Evolutionary conservation across 2,113 vertebrate species (phyloP).

Genomic region (Callipepla californica): DNA sequence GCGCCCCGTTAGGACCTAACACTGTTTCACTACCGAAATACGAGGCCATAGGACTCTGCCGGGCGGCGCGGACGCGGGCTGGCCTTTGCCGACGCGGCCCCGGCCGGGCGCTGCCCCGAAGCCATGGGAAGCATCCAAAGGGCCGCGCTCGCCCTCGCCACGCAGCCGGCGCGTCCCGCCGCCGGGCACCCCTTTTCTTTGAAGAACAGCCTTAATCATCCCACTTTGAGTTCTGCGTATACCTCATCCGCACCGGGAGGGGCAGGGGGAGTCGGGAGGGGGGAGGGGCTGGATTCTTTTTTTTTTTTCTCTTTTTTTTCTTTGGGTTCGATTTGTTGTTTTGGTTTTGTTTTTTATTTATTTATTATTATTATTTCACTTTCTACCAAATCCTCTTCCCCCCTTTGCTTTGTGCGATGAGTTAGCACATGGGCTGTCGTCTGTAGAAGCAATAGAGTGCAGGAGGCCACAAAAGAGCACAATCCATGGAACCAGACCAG

Average conservation of each 20-base stretch:
- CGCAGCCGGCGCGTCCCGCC: conserved; percentile 56
- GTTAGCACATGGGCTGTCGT: conserved; percentile 79
- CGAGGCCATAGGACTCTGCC: conserved; percentile 88
- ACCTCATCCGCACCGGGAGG: conserved; percentile 83
- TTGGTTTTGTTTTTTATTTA: not conserved
- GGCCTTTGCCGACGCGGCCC: conserved; percentile 66
- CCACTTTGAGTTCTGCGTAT: conserved; percentile 89
- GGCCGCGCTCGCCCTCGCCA: conserved; percentile 71
- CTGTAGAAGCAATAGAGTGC: conserved; percentile 97
- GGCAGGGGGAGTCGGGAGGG: not conserved
- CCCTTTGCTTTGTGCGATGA: conserved; percentile 81
- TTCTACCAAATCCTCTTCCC: conserved; percentile 76
- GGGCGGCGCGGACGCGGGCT: conserved; percentile 69
- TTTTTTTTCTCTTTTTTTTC: conserved; percentile 52
- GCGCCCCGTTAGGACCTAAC: conserved; percentile 93
- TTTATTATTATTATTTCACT: conserved; percentile 47
- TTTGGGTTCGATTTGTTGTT: conserved; percentile 70
- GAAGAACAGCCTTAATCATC: conserved; percentile 94
- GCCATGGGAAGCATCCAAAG: conserved; percentile 80
- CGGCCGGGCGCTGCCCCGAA: conserved; percentile 83
- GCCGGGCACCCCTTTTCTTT: conserved; percentile 83
- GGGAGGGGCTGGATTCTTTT: not conserved
- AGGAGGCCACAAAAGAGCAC: conserved; percentile 93
- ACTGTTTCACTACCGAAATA: conserved; percentile 91
- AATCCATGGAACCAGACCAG: conserved; percentile 84